These are phyloP conservation scores for Hydrozoanthus gracilis DNA, from an alignment of 92 coral and sea anemone species.

Conservation along the genomic window DNA sequence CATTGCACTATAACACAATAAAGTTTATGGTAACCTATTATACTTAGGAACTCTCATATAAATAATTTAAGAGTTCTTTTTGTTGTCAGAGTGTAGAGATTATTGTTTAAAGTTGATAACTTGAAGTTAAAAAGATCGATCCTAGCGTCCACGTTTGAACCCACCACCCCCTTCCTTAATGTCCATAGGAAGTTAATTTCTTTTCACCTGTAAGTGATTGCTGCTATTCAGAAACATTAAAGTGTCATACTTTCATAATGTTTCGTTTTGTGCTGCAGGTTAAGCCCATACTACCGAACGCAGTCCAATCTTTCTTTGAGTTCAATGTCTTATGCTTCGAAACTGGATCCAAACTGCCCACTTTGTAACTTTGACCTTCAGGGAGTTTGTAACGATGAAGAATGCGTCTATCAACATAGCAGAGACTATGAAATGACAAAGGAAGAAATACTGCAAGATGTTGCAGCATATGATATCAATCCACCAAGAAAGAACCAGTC, in stretches of 20 bases:
- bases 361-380: slow-evolving; percentile 85
- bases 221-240: not conserved
- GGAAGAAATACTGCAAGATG: slow-evolving; percentile 77
- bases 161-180: not conserved
- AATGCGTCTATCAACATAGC: slow-evolving; percentile 80
- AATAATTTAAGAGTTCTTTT: no score
- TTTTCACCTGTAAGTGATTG: slow-evolving; percentile 3
- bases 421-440: slow-evolving; percentile 59
- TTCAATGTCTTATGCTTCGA: slow-evolving; percentile 79
- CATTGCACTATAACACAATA: no score
- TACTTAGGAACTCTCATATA: no score
- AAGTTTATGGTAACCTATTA: no score
- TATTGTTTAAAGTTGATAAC: not conserved
- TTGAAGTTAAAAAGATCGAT: not conserved
- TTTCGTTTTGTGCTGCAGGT: slow-evolving; percentile 58
- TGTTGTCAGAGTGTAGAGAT: no score
- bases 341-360: slow-evolving; percentile 72
- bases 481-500: slow-evolving; percentile 36
- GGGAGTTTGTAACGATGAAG: slow-evolving; percentile 93
- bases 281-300: slow-evolving; percentile 92
- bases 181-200: not conserved
- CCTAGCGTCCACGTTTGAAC: no score
- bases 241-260: not conserved
- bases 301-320: slow-evolving; percentile 79
- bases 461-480: slow-evolving; percentile 76